Percentiles rank a stretch among this genome's conserved stretches.
phyloP scores from a whole-genome alignment of 2,113 vertebrate genomes.

The Paradoxurus hermaphroditus region DNA sequence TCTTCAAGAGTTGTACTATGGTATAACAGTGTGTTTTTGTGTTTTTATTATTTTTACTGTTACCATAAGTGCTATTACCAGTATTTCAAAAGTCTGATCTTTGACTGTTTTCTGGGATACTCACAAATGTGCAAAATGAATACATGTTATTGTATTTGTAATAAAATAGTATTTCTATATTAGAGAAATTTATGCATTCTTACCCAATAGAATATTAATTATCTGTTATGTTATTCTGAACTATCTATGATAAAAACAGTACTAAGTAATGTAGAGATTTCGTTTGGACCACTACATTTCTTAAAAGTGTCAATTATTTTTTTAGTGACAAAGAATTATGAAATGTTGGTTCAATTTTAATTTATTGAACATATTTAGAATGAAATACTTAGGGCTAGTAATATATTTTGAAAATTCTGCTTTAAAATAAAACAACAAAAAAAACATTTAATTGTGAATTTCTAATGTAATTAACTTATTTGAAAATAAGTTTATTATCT shows the following conservation, averaged over 20 bases:
- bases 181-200: not conserved
- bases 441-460: not conserved
- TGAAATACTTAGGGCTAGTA: not conserved
- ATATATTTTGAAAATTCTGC: conserved; percentile 12
- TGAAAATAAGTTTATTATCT: conserved; percentile 31
- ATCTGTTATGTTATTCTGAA: not conserved
- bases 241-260: not conserved
- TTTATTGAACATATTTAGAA: not conserved
- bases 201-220: not conserved
- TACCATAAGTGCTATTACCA: not conserved
- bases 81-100: not conserved
- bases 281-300: not conserved
- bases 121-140: not conserved
- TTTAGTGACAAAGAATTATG: not conserved
- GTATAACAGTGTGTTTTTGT: not conserved
- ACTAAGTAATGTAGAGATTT: not conserved
- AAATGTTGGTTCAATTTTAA: not conserved
- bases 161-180: not conserved
- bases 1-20: not conserved
- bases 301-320: not conserved
- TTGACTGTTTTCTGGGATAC: not conserved
- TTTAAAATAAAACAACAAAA: not conserved
- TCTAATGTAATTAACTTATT: not conserved
- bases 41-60: not conserved
- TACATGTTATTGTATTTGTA: conserved; percentile 7